Evolutionary conservation across 2,888 invertebrate genomes (phyloP).

Genomic region (Eupithecia exiguata): DNA sequence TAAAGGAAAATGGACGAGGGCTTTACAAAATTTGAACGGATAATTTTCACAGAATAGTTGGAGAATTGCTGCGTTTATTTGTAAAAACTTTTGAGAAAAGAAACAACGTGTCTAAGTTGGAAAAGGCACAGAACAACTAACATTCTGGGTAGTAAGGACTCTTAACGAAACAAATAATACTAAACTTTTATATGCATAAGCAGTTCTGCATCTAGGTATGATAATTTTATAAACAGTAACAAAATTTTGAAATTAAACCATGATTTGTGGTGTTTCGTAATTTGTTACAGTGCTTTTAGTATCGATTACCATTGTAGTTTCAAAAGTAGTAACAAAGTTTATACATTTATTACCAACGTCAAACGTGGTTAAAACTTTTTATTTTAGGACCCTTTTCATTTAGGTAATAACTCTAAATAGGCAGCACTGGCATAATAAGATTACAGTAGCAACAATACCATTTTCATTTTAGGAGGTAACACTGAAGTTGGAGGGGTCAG

Average conservation of each 20-base stretch:
- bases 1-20: neutral
- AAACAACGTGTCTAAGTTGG: neutral
- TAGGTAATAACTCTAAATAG: neutral
- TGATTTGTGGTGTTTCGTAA: neutral
- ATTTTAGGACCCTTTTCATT: neutral
- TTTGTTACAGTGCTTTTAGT: neutral
- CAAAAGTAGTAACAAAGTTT: neutral
- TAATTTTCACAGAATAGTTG: neutral
- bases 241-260: neutral
- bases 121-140: neutral
- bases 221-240: neutral
- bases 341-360: neutral
- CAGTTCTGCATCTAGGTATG: neutral
- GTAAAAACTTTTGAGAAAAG: neutral
- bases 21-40: neutral
- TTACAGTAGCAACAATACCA: neutral
- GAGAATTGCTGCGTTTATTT: neutral
- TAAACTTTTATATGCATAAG: neutral
- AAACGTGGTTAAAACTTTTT: neutral
- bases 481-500: conserved; percentile 15
- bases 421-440: neutral
- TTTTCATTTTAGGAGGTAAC: conserved; percentile 6
- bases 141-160: neutral
- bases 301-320: neutral
- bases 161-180: neutral